Evolutionary conservation across 2,888 invertebrate genomes (phyloP), one percentile per base, ranked within the genome.

Genomic region (Tethea ocularis): DNA sequence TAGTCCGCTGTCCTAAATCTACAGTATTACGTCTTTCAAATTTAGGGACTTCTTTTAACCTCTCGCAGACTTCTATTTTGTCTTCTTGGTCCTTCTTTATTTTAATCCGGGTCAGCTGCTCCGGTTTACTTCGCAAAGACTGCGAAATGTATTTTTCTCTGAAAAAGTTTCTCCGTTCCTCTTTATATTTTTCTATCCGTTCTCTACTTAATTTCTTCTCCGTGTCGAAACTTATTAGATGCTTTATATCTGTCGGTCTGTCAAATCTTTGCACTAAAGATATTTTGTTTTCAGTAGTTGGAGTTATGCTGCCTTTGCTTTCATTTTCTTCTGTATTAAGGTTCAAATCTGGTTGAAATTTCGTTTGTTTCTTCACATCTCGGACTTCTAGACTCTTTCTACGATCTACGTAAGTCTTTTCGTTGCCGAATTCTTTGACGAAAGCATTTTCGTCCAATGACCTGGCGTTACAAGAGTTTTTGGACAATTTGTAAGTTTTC

Each of bases 141-240:
- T 97, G 97, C 1, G 97, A 96, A 65, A 97, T 96, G 82, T 97
- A 97, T 83, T 97, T 97, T 79, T 98, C 97, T 53, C 97, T 94
- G 15, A 98, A 87, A 75, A 97, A 97, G 70, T 95, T 96, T 57
- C 98, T 93, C n/a, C 98, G 91, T 79, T 98, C 98, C 80, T 98
- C 97, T 88, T 98, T 98, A 82, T 98, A 98, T 82, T 96, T 96
- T 85, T 98, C 97, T 67, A 98, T 97, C 53, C 98, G 89, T 78
- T 98, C 97, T 54, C 98, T 91, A 74, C 96, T 96, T 23, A 95
- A 80, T 62, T 96, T 95, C 59, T 94, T 94, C 8, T 94, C 90
- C 0, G 94, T 87, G 23, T 93, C 93, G 56, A 89, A 73, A 0
- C 75, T 87, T 59, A 92, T 91, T 0, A 91, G 56, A 6, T 74